These are phyloP conservation scores for Metalampra italica DNA, from an alignment of 2,888 invertebrate species.

Conservation along the genomic window DNA sequence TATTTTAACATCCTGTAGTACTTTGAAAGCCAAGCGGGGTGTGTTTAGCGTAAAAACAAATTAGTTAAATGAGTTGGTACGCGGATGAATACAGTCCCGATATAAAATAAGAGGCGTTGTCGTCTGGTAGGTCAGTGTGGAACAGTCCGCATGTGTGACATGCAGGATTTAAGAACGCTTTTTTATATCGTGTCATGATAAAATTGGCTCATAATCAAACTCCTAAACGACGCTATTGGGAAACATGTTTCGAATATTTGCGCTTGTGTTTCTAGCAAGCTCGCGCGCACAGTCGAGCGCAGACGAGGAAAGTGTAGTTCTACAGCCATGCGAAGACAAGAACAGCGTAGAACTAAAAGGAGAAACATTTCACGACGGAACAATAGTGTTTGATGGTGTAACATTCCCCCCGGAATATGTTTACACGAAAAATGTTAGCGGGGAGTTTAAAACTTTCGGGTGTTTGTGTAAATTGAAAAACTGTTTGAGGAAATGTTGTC, in stretches of 20 bases:
- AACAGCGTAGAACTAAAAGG: constrained; percentile 45
- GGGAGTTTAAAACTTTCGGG: constrained; percentile 39
- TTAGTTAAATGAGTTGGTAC: constrained; percentile 2
- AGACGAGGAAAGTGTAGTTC: constrained; percentile 3
- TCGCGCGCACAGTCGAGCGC: constrained; percentile 10
- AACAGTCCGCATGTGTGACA: not conserved
- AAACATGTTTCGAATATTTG: constrained; percentile 24
- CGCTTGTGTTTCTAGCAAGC: constrained; percentile 21
- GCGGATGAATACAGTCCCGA: not conserved
- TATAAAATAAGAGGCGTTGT: constrained; percentile 2
- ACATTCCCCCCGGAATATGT: constrained; percentile 39
- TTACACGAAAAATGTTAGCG: constrained; percentile 38
- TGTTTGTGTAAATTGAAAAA: constrained; percentile 47
- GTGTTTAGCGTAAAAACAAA: constrained; percentile 5
- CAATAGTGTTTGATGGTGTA: constrained; percentile 31
- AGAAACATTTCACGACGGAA: constrained; percentile 23
- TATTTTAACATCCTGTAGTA: too few relatives aligned
- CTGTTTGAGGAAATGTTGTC: constrained; percentile 63
- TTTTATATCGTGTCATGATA: not conserved
- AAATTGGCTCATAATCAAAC: constrained; percentile 3
- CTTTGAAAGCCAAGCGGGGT: not conserved
- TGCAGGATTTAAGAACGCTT: not conserved
- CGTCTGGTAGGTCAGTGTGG: not conserved
- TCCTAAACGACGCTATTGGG: constrained; percentile 15
- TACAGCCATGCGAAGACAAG: constrained; percentile 36